Evolutionary conservation across 2,888 invertebrate species (phyloP).

Genomic region (Thymelicus acteon): DNA sequence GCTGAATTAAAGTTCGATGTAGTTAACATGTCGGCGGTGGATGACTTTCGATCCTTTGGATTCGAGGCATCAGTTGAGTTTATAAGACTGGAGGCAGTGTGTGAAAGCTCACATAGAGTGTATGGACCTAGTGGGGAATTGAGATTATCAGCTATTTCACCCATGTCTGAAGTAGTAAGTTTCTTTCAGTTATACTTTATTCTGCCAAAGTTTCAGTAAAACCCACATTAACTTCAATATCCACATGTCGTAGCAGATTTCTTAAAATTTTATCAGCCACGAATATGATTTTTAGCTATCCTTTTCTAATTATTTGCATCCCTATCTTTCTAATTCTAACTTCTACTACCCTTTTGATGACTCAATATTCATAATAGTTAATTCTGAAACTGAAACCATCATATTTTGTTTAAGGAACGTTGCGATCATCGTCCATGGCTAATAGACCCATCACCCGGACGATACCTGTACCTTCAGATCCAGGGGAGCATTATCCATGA

Average conservation of each 20-base stretch:
- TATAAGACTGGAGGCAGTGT: slow-evolving; percentile 88
- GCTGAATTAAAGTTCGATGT: slow-evolving; percentile 93
- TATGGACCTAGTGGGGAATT: slow-evolving; percentile 92
- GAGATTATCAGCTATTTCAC: slow-evolving; percentile 81
- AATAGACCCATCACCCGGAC: slow-evolving; percentile 90
- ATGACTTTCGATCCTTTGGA: slow-evolving; percentile 93
- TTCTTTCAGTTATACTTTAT: not conserved
- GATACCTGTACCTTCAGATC: slow-evolving; percentile 92
- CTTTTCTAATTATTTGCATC: no score
- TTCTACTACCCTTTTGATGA: no score
- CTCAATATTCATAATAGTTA: not conserved
- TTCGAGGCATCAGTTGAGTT: slow-evolving; percentile 95
- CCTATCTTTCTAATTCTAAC: no score
- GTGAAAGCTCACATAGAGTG: slow-evolving; percentile 88
- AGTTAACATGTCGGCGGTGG: slow-evolving; percentile 92
- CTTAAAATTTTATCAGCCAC: no score
- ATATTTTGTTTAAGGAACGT: slow-evolving; percentile 85
- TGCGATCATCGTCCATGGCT: slow-evolving; percentile 93
- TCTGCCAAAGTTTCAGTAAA: no score
- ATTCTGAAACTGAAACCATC: not conserved
- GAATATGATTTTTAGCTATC: no score
- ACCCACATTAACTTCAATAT: no score
- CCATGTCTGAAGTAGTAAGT: slow-evolving; percentile 81
- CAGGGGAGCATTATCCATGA: slow-evolving; percentile 86
- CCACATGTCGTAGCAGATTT: no score